A percentile compares a stretch with the other conserved stretches of the same genome.
Evolutionary conservation across 1,140 invertebrate genomes (phyloP).

Genomic region (Oscheius sp.): DNA sequence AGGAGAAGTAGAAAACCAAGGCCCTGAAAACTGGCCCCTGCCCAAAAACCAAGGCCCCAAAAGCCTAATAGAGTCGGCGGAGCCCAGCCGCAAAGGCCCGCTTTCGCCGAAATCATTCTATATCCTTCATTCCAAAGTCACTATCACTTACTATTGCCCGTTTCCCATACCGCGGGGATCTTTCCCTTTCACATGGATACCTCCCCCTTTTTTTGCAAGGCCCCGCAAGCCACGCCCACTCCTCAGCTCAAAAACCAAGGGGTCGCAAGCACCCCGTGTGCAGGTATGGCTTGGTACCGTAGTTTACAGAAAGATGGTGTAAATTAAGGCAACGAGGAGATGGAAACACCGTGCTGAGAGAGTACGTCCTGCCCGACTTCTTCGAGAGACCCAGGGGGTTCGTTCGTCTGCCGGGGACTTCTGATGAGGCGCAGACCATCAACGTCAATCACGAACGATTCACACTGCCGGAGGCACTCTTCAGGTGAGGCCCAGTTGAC

Average conservation of each 20-base stretch:
- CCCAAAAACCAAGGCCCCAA: neutral
- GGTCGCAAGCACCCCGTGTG: too few relatives aligned
- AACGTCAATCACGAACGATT: conserved; percentile 70
- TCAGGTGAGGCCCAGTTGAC: too few relatives aligned
- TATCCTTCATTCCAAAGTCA: too few relatives aligned
- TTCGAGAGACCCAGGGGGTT: conserved; percentile 73
- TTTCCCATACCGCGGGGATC: too few relatives aligned
- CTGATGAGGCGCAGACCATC: neutral
- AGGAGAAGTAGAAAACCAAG: neutral
- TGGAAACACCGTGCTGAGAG: conserved; percentile 72
- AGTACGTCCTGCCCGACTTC: conserved; percentile 94
- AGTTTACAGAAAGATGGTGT: neutral
- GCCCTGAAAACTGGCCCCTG: neutral
- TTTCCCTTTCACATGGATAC: too few relatives aligned
- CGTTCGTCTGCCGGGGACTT: neutral
- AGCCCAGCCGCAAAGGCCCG: too few relatives aligned
- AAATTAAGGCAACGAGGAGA: conserved; percentile 48
- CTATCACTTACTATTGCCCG: too few relatives aligned
- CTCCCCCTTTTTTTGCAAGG: too few relatives aligned
- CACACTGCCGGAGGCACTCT: conserved; percentile 83
- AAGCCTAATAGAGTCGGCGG: neutral
- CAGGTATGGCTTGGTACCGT: too few relatives aligned
- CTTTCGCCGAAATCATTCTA: too few relatives aligned
- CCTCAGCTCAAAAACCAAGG: too few relatives aligned
- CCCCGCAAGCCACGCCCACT: too few relatives aligned